Conservation (phyloP, 2,888 invertebrate genomes). For the Elmis aenea region DNA sequence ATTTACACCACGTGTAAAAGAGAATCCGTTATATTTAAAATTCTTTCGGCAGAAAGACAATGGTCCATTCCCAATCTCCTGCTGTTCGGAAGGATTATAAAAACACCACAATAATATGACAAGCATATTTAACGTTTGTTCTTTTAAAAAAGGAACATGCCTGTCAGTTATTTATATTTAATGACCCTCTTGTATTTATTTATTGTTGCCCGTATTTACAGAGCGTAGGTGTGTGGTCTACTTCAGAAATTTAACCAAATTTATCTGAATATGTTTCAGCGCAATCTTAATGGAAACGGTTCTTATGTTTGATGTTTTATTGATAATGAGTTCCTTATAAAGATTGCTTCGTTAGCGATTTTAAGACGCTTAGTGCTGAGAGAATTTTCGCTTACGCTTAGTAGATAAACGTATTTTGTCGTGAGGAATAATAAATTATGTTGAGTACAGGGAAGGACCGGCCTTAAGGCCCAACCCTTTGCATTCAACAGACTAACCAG, state of each 20-base stretch:
- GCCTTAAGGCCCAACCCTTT: too few species aligned
- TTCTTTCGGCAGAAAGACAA: slow-evolving; percentile 31
- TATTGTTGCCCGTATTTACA: slow-evolving; percentile 27
- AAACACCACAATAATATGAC: slow-evolving; percentile 27
- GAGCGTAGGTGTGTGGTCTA: slow-evolving; percentile 29
- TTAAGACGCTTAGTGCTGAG: too few species aligned
- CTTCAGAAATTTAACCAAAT: slow-evolving; percentile 14
- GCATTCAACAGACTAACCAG: too few species aligned
- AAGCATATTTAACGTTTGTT: slow-evolving; percentile 29
- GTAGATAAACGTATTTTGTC: too few species aligned
- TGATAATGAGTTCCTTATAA: too few species aligned
- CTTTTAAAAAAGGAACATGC: slow-evolving; percentile 25
- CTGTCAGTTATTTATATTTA: slow-evolving; percentile 30
- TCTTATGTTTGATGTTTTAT: too few species aligned
- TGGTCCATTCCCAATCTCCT: slow-evolving; percentile 27
- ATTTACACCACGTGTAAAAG: slow-evolving; percentile 22
- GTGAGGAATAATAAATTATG: too few species aligned
- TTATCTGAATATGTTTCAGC: too few species aligned
- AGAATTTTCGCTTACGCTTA: too few species aligned
- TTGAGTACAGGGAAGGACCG: too few species aligned
- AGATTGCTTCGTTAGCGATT: too few species aligned
- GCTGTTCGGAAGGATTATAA: slow-evolving; percentile 25
- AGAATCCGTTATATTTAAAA: slow-evolving; percentile 24
- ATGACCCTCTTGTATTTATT: slow-evolving; percentile 27
- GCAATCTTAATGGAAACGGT: too few species aligned